Evolutionary conservation across 2,888 invertebrate genomes (phyloP), one percentile per base, ranked within the genome.

Genomic region (Coremacera marginata): DNA sequence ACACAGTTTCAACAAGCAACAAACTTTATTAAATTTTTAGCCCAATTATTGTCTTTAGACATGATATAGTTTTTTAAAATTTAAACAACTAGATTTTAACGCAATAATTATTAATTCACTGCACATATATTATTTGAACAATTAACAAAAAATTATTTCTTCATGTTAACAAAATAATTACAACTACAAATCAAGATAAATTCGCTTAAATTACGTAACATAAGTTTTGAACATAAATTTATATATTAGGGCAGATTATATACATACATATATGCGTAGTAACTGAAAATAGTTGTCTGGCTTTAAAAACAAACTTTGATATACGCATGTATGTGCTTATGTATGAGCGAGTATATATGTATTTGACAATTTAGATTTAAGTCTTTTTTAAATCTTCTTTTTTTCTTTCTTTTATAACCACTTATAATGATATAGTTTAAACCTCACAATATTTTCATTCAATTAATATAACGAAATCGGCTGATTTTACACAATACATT

Each of bases 21-120:
- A 68, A 68, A 49, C 68, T 68, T 68, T 68, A 68, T 68, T 68
- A 0, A 68, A 14, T 52, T 51, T 25, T 25, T 25, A 68, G 51
- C 51, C 22, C 44, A 68, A 68, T 68, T 68, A 68, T 68, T 68
- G 68, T 68, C 68, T 22, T 27, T 25, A 16, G 14, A 31, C 14
- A 65, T 19, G 22, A 55, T 55, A 55, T 55, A 44, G 8, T 44
- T 44, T 14, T 44, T 44, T 44, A 11, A 37, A 37, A 2, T 44
- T 14, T 2, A 11, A 44, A 1, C 11, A 14, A 44, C n/a, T n/a
- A n/a, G 1, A 44, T 44, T 11, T 5, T 37, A 5, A n/a, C n/a
- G 37, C 8, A 19, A 52, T 52, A 31, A 31, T 31, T 31, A 19
- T 52, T 9, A 16, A 52, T 1, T 55, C 19, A 5, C 22, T 55